Evolutionary conservation across 2,797 vertebrate species (phyloP).

Genomic region (Euphonia xanthogaster): DNA sequence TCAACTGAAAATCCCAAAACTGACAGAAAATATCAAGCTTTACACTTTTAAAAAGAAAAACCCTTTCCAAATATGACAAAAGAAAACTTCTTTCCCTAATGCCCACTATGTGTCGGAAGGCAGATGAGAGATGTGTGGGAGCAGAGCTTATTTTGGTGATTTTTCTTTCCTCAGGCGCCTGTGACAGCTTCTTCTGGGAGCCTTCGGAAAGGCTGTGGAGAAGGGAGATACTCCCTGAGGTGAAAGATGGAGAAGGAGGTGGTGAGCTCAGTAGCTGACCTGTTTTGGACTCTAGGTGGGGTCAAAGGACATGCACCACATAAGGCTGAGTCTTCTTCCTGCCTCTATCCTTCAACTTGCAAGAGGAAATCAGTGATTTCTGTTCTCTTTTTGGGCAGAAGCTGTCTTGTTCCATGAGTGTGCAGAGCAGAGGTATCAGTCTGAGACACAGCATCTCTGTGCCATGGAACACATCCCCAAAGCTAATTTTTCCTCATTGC

Average conservation of each 20-base stretch:
- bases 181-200: neutral
- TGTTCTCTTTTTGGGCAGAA: neutral
- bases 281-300: neutral
- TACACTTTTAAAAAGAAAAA: neutral
- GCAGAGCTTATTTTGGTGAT: neutral
- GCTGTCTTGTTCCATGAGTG: neutral
- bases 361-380: neutral
- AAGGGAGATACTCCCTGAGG: neutral
- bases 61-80: neutral
- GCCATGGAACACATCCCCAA: neutral
- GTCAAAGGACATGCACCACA: neutral
- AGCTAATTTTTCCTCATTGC: neutral
- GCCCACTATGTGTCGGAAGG: neutral
- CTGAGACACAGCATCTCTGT: neutral
- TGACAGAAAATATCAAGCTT: constrained; percentile 53
- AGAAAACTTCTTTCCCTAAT: neutral
- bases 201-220: neutral
- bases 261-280: neutral
- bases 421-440: neutral
- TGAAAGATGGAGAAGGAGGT: neutral
- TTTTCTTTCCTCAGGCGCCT: neutral
- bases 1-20: constrained; percentile 18
- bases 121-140: neutral
- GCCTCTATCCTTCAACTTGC: neutral
- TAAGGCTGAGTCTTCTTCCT: neutral